Evolutionary conservation across 2,797 vertebrate genomes (phyloP), one percentile per base, ranked within the genome.

Genomic region (Malurus splendens): DNA sequence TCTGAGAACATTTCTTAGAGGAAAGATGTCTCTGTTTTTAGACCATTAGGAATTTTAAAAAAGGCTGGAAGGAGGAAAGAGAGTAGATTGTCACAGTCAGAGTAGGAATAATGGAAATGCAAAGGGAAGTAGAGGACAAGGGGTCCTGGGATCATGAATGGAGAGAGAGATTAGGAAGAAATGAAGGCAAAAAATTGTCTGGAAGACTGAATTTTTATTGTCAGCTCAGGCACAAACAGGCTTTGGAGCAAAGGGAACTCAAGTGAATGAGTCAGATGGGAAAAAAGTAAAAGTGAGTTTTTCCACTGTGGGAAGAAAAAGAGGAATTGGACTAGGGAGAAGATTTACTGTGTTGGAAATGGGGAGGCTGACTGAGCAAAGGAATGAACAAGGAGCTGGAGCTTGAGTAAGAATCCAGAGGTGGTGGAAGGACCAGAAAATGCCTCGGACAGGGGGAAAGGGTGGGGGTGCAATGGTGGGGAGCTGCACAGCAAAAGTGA

Each of bases 71-170:
- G 6, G 36, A 62, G 3, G 28, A 32, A 86, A 61, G 38, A 70
- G 6, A 48, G 41, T 56, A 55, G 28, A 20, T 14, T 60, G 16
- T 22, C 38, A 66, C 27, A 61, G 9, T 9, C 9, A 65, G 24
- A 66, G 20, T 42, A 48, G 11, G 36, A 16, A 50, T 44, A 56
- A 62, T 33, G 7, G 27, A 71, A 74, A 68, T 17, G 22, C 19
- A 54, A 65, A 60, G n/a, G 39, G 47, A 70, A 79, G 12, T 5
- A 27, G 20, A 64, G 28, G 28, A 41, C 19, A 77, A 81, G 10
- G 10, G 0, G 5, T 38, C 1, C 5, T 62, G 33, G 4, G 18
- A 54, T 36, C 23, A 5, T n/a, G 18, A 86, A 67, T 1, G 5
- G 38, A 75, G 62, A 62, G 25, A 66, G 18, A 86, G 4, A 23